Base-by-base conservation (phyloP, 92 coral and sea anemone species). In the Desmophyllum pertusum region DNA sequence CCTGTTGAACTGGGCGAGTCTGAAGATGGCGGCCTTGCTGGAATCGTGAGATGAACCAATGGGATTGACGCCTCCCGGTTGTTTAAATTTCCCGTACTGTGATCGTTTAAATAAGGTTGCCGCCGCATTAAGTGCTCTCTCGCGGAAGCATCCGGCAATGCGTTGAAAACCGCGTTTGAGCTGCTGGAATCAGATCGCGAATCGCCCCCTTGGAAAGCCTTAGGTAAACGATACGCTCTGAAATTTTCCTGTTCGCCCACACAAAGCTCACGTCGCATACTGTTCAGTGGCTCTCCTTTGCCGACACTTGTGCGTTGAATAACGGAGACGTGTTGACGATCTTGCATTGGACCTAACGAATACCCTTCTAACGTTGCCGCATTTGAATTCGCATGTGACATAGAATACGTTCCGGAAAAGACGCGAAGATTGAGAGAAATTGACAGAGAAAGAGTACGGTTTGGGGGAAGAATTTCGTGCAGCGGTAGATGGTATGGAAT, bases 371-470 rank as follows among this genome's bases (percentile, higher is more conserved):
- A 23, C 10, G 70, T 25, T 33, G 53, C 70, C 21, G 78, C 6
- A 45, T 37, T 57, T 25, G 79, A 73, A 70, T 68, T 70, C 10
- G 76, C 48, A 27, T 48, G 72, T 21, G 25, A 61, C 27, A 41
- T 35, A 27, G 86, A 71, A 14, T 42, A 75, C 46, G 53, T 11
- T 14, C 36, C 70, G 55, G 68, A 52, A 14, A n/a, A 52, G 70
- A 14, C 40, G 55, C 40, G 70, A 3, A 25, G 85, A 55, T 0
- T 81, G 23, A 17, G 93, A 72, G 2, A 84, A 38, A 37, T 71
- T 78, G 8, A 83, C 63, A 27, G 90, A 90, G 25, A 86, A 87
- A 25, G 90, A 86, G 75, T 90, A 90, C 46, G 93, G 93, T 63
- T 79, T 90, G 4, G 93, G 93, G 36, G 83, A 81, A n/a, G 87